Conservation (phyloP, 2,797 vertebrate genomes). For the Chlorospingus semifuscus region DNA sequence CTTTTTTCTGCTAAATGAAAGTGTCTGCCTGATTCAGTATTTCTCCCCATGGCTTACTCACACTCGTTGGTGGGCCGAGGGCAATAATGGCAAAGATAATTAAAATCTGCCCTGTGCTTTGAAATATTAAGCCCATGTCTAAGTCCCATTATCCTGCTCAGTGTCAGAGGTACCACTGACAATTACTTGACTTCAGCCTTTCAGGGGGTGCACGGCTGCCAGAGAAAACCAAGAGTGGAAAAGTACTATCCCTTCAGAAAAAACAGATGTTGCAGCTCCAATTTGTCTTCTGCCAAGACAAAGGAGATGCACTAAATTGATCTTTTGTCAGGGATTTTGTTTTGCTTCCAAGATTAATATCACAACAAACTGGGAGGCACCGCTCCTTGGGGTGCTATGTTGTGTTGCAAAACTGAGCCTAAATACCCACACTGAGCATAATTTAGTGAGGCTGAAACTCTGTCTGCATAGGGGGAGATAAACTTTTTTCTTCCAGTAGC, state of each 20-base stretch:
- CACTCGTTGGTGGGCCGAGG: not conserved
- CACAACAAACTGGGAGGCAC: slow-evolving; percentile 59
- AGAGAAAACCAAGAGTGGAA: slow-evolving; percentile 62
- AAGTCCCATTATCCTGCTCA: slow-evolving; percentile 21
- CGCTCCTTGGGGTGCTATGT: slow-evolving; percentile 13
- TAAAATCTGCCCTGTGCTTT: slow-evolving; percentile 44
- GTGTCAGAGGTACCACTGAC: slow-evolving; percentile 54
- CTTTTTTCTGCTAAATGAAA: slow-evolving; percentile 39
- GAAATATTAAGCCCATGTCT: slow-evolving; percentile 40
- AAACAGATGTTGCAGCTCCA: slow-evolving; percentile 64
- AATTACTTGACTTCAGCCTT: slow-evolving; percentile 45
- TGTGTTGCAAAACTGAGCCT: slow-evolving; percentile 1
- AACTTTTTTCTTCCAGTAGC: slow-evolving; percentile 24
- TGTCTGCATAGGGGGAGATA: not conserved
- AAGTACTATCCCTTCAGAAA: slow-evolving; percentile 51
- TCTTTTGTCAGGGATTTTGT: slow-evolving; percentile 56
- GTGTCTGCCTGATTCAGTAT: not conserved
- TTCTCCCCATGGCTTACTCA: not conserved
- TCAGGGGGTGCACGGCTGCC: not conserved
- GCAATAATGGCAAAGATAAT: slow-evolving; percentile 39
- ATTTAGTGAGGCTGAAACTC: slow-evolving; percentile 26
- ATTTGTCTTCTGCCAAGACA: slow-evolving; percentile 62
- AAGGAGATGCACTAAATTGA: slow-evolving; percentile 62
- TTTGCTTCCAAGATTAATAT: slow-evolving; percentile 63
- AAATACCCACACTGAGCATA: slow-evolving; percentile 31